These are phyloP conservation scores for Athene cunicularia DNA, from an alignment of 2,113 vertebrate species.

Conservation along the genomic window DNA sequence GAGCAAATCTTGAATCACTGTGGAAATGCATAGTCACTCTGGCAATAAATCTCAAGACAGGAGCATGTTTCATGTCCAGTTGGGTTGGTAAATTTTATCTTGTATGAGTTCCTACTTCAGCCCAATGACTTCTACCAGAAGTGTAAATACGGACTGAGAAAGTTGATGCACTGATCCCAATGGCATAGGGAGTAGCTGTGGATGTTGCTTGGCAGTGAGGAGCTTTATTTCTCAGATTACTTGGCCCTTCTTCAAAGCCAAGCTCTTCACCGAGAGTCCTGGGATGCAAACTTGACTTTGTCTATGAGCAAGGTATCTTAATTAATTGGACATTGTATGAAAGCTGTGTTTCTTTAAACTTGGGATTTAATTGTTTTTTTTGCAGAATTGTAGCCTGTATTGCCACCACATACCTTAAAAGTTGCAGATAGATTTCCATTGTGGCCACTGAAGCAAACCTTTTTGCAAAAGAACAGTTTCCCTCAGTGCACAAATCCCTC, in stretches of 20 bases:
- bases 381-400: neutral
- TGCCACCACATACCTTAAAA: neutral
- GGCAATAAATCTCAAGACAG: neutral
- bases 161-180: accelerated
- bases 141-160: neutral
- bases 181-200: neutral
- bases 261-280: neutral
- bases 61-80: neutral
- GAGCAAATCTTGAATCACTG: neutral
- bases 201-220: neutral
- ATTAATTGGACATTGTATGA: neutral
- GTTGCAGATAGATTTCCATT: neutral
- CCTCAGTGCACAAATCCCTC: neutral
- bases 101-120: neutral
- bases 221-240: neutral
- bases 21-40: neutral
- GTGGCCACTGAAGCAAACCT: neutral
- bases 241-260: neutral
- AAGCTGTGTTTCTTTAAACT: neutral
- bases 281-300: neutral
- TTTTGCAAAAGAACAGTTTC: neutral
- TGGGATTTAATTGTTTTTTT: neutral
- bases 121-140: neutral
- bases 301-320: neutral
- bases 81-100: neutral